Evolutionary conservation across 2,797 vertebrate genomes (phyloP), one percentile per base, ranked within the genome.

Genomic region (Ctenosaura bakeri): DNA sequence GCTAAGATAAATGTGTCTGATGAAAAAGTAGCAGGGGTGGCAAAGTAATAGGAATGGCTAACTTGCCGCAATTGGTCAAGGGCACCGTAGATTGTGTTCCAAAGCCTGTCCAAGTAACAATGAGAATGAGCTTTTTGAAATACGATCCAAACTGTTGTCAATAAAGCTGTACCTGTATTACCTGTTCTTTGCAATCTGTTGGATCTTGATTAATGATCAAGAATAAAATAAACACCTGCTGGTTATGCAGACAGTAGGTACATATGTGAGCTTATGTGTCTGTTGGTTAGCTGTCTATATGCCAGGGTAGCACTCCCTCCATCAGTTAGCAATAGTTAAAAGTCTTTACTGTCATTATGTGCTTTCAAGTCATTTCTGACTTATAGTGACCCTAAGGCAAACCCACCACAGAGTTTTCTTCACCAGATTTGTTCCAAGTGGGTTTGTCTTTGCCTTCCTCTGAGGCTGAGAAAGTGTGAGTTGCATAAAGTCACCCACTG

Each of bases 181-280:
- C 59, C n/a, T 83, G n/a, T 78, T 82, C 56, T 54, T 24, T 82
- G 78, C 73, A 83, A 83, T 79, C 77, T 66, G 69, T 26, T 62
- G 32, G 20, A 74, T 81, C 29, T 87, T 80, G 73, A 80, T 59
- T 88, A 82, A 50, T 81, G 86, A 76, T 79, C n/a, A 89, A 83
- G 71, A 69, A 83, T 66, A 89, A 78, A 83, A 22, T 81, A 71
- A 79, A 42, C 73, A 79, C 26, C 46, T 86, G 46, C 56, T 62
- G 73, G 22, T 50, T 62, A 13, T 77, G 22, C 32, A 83, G 46
- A 64, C 50, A 38, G 1, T 24, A 12, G 35, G 59, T 12, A 29
- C 18, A 12, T 66, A n/a, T 9, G 24, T n/a, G 52, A 46, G 18
- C 35, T 42, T 35, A 56, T 46, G 79, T 69, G 50, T n/a, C 50